A percentile compares a stretch with the other conserved stretches of the same genome.
Evolutionary conservation across 2,888 invertebrate species (phyloP).

Genomic region (Acleris cristana): DNA sequence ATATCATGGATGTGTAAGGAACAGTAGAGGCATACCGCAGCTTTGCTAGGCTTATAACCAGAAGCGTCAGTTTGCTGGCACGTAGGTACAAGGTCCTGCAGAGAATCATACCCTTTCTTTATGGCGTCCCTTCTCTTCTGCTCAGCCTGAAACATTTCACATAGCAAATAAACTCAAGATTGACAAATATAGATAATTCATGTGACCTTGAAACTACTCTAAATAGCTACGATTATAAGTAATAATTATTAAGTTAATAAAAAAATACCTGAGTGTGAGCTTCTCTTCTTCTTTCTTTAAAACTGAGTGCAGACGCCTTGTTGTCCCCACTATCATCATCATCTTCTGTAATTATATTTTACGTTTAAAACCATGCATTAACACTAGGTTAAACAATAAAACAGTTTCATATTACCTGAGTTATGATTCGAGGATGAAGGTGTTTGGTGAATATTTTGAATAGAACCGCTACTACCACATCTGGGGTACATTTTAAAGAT

Average conservation of each 20-base stretch:
- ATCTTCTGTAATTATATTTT: constrained; percentile 71
- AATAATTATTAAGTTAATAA: not conserved
- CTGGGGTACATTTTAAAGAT: constrained; percentile 84
- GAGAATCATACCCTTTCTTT: constrained; percentile 97
- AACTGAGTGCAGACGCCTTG: constrained; percentile 87
- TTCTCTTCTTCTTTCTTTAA: constrained; percentile 96
- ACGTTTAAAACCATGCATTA: constrained; percentile 11
- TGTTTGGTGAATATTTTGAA: constrained; percentile 89
- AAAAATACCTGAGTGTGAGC: constrained; percentile 90
- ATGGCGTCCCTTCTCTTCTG: constrained; percentile 98
- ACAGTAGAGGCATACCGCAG: constrained; percentile 85
- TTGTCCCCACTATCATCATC: constrained; percentile 86
- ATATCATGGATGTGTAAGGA: no score
- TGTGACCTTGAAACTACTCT: not conserved
- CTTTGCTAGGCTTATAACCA: constrained; percentile 97
- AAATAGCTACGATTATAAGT: not conserved
- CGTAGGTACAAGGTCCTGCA: constrained; percentile 96
- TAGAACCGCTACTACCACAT: constrained; percentile 90
- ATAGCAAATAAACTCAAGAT: not conserved
- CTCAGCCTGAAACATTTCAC: constrained; percentile 88
- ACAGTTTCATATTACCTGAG: constrained; percentile 81
- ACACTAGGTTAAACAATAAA: constrained; percentile 20
- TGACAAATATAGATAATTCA: not conserved
- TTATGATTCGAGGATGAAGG: constrained; percentile 92
- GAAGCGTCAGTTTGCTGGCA: constrained; percentile 96